Evolutionary conservation across 2,113 vertebrate genomes (phyloP), one percentile per base, ranked within the genome.

Genomic region (Hepsetus odoe): DNA sequence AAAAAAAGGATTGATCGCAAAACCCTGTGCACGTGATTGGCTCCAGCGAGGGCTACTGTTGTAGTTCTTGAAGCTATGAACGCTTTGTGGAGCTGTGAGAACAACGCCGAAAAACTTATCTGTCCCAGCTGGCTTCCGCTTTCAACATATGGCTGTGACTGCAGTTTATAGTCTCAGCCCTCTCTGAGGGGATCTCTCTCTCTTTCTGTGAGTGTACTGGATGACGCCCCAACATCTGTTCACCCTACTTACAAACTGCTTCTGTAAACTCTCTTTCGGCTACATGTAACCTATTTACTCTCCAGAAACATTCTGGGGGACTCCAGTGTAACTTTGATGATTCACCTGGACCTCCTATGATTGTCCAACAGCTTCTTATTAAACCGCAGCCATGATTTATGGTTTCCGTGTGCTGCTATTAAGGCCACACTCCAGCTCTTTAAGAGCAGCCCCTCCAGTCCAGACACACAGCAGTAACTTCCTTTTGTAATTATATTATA

Each of bases 141-240:
- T 33, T 20, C 51, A 81, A 68, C 90, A 92, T 89, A 88, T 91
- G 87, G 85, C 75, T 3, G 4, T 44, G 22, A 86, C 82, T 75
- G 69, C 80, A 56, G 75, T 67, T 80, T 81, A 68, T 24, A 5
- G 59, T 55, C 33, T n/a, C 76, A 72, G 81, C 59, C 71, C 84
- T 83, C 87, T 87, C 86, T 66, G 46, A 88, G 87, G 83, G 81
- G 91, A 86, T 85, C 84, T 61, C 40, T n/a, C 32, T 51, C 56
- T 35, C 28, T 26, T 5, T 42, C n/a, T 65, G 16, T 30, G 88
- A 89, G 89, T 86, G 80, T 88, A 84, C 86, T 85, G 84, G 83
- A 92, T 90, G 85, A 89, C 81, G 79, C 86, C 82, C 84, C 84
- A 85, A 91, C 91, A 92, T 92, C 90, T 92, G 92, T 80, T 90